Evolutionary conservation across 1,140 invertebrate species (phyloP).

Genomic region (Drosophila prosaltans): DNA sequence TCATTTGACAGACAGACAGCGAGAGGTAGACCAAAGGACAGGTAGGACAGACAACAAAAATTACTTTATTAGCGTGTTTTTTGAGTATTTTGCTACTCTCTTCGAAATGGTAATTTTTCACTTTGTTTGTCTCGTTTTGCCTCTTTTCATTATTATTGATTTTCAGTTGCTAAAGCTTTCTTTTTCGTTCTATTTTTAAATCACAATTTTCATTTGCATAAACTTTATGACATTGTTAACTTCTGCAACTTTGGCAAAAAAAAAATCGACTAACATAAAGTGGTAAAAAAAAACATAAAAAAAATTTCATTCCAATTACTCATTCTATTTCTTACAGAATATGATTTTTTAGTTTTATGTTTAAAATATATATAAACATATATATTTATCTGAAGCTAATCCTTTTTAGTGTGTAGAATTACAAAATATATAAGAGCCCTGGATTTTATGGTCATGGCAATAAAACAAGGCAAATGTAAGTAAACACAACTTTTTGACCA

Average conservation of each 20-base stretch:
- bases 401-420: constrained; percentile 12
- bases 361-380: too few species aligned
- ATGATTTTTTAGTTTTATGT: constrained; percentile 5
- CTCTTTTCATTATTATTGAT: constrained; percentile 15
- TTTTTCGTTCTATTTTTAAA: not conserved
- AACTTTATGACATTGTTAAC: not conserved
- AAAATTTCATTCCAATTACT: not conserved
- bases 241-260: constrained; percentile 1
- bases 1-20: constrained; percentile 19
- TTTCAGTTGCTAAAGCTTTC: not conserved
- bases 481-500: constrained; percentile 72
- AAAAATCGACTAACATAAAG: not conserved
- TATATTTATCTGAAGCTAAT: constrained; percentile 15
- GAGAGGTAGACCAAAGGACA: not conserved
- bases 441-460: constrained; percentile 57
- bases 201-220: not conserved
- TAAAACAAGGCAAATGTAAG: constrained; percentile 71
- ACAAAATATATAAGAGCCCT: constrained; percentile 5
- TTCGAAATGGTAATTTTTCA: not conserved
- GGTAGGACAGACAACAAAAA: constrained; percentile 23
- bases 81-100: constrained; percentile 16
- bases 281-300: too few species aligned
- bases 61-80: constrained; percentile 63
- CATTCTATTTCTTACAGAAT: not conserved
- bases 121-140: not conserved